These are phyloP conservation scores for Epinephelus coioides DNA, from an alignment of 2,797 vertebrate genomes.

Conservation along the genomic window DNA sequence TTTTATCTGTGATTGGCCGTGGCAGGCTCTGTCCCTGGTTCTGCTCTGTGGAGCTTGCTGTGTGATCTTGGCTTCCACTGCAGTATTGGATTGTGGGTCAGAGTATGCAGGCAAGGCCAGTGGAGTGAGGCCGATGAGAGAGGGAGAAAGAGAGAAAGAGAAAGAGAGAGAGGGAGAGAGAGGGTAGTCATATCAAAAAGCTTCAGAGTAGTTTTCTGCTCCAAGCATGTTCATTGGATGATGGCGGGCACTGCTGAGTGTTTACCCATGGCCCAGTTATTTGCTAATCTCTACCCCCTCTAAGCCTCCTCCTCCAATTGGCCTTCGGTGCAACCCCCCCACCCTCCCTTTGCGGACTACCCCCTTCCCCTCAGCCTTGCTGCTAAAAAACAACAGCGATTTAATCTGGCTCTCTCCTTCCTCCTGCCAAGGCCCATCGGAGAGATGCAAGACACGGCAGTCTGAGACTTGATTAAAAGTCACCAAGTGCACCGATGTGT, in stretches of 20 bases:
- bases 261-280: conserved; percentile 87
- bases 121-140: conserved; percentile 65
- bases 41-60: conserved; percentile 56
- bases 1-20: conserved; percentile 58
- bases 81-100: conserved; percentile 79
- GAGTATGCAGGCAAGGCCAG: conserved; percentile 75
- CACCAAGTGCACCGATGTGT: conserved; percentile 40
- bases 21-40: conserved; percentile 55
- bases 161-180: conserved; percentile 10
- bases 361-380: conserved; percentile 66
- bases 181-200: conserved; percentile 76
- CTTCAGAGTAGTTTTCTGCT: conserved; percentile 73
- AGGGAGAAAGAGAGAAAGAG: conserved; percentile 21
- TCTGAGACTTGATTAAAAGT: conserved; percentile 73
- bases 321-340: conserved; percentile 71
- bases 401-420: conserved; percentile 76
- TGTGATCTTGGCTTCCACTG: conserved; percentile 66
- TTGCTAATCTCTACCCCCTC: conserved; percentile 73
- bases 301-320: conserved; percentile 62
- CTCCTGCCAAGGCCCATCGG: conserved; percentile 64
- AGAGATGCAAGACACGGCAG: conserved; percentile 46
- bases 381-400: conserved; percentile 80
- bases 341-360: conserved; percentile 41
- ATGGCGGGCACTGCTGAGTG: conserved; percentile 67
- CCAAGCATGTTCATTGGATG: conserved; percentile 74